A percentile compares a stretch with the other conserved stretches of the same genome.
These are phyloP conservation scores for Tragelaphus oryx DNA, from an alignment of 2,797 vertebrate genomes.

Conservation along the genomic window DNA sequence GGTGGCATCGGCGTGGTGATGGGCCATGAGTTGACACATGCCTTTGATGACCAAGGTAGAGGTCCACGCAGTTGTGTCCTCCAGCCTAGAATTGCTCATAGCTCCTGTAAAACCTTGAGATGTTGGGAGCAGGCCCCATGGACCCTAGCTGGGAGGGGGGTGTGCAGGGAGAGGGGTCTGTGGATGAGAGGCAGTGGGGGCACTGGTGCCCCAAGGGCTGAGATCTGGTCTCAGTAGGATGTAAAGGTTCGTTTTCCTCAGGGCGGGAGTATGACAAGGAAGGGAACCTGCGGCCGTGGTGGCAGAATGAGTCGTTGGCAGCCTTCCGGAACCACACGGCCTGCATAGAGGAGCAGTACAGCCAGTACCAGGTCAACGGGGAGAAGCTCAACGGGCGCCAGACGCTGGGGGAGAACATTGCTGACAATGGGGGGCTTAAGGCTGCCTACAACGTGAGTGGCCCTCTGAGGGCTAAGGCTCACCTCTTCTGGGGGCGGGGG, in stretches of 20 bases:
- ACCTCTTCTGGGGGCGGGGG: no score
- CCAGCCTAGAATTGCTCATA: not conserved
- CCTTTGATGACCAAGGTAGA: conserved; percentile 95
- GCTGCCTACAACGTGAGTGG: conserved; percentile 93
- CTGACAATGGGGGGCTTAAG: conserved; percentile 96
- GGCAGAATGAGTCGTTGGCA: conserved; percentile 94
- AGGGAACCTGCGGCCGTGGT: conserved; percentile 95
- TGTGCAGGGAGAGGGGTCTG: not conserved
- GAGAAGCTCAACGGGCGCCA: conserved; percentile 95
- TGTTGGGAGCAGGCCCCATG: not conserved
- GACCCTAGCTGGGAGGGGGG: not conserved
- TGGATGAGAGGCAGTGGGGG: not conserved
- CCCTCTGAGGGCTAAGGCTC: not conserved
- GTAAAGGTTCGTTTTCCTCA: conserved; percentile 68
- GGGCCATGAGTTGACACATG: conserved; percentile 97
- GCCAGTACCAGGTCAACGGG: conserved; percentile 88
- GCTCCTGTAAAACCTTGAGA: not conserved
- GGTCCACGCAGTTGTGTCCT: not conserved
- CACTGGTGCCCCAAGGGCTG: not conserved
- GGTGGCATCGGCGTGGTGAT: conserved; percentile 98
- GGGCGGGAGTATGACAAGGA: conserved; percentile 97
- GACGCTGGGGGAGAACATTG: conserved; percentile 97
- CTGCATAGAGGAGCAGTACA: conserved; percentile 95
- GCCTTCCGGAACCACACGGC: conserved; percentile 93
- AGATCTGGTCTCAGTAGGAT: not conserved